Conservation (phyloP, 2,113 vertebrate species). For the Hystrix cristata region DNA sequence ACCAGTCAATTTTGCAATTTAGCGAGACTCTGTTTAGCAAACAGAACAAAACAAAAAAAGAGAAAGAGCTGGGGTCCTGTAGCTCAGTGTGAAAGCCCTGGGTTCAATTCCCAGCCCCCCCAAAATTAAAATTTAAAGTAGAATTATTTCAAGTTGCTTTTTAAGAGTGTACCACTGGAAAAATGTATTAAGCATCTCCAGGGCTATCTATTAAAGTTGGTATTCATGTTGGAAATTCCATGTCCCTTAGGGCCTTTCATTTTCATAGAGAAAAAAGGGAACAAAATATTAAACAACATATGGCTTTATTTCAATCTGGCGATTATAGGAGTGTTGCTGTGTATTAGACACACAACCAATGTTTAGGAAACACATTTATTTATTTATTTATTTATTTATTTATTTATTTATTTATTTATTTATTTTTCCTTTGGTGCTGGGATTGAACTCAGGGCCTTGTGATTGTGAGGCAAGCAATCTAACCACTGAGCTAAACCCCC, state of each 20-base stretch:
- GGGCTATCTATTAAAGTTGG: conserved; percentile 32
- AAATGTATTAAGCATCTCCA: background rate
- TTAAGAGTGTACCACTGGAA: background rate
- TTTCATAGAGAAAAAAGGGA: background rate
- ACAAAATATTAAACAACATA: conserved; percentile 32
- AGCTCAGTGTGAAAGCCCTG: background rate
- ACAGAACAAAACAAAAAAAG: background rate
- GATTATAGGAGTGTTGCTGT: conserved; percentile 7
- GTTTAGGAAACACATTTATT: conserved; percentile 50
- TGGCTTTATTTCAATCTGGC: conserved; percentile 50
- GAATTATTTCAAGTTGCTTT: conserved; percentile 56
- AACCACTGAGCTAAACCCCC: no score
- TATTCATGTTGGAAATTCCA: conserved; percentile 29
- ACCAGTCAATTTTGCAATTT: background rate
- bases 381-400: no score
- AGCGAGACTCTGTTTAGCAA: background rate
- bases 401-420: no score
- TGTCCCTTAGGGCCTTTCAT: conserved; percentile 35
- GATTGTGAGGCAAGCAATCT: no score
- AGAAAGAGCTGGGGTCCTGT: background rate
- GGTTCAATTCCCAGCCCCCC: background rate
- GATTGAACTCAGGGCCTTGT: no score
- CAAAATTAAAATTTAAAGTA: conserved; percentile 44
- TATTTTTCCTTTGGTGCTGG: no score
- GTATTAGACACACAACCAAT: background rate